Conservation (phyloP, 2,888 invertebrate species). For the Thereva nobilitata region DNA sequence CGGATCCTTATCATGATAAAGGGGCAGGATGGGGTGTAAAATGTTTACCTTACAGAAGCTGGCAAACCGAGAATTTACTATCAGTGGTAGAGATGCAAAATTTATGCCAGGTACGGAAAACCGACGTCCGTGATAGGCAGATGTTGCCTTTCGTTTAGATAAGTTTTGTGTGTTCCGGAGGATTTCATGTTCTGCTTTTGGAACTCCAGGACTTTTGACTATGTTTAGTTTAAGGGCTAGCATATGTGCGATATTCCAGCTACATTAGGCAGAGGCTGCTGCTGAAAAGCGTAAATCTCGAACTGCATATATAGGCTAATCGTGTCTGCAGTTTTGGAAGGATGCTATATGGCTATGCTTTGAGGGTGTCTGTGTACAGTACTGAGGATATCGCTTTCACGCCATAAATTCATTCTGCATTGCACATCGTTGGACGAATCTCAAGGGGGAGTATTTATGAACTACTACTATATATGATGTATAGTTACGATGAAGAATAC, state of each 20-base stretch:
- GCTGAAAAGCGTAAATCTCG: conserved; percentile 21
- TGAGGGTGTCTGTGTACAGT: background rate
- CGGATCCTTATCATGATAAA: conserved; percentile 33
- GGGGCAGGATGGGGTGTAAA: conserved; percentile 15
- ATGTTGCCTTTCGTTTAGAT: conserved; percentile 36
- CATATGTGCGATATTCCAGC: too few relatives aligned
- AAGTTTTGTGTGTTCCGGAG: conserved; percentile 41
- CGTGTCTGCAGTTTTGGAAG: too few relatives aligned
- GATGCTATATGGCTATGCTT: too few relatives aligned
- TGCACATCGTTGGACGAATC: conserved; percentile 24
- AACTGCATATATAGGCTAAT: background rate
- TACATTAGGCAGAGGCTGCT: background rate
- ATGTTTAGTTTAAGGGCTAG: too few relatives aligned
- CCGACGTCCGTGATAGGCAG: conserved; percentile 41
- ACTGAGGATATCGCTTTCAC: conserved; percentile 1
- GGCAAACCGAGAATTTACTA: conserved; percentile 8
- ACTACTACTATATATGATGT: conserved; percentile 16
- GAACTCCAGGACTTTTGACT: conserved; percentile 1
- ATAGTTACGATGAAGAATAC: conserved; percentile 1
- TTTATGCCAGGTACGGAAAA: conserved; percentile 42
- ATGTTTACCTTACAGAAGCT: conserved; percentile 7
- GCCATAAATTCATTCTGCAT: conserved; percentile 28
- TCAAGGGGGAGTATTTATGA: conserved; percentile 30
- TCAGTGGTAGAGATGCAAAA: conserved; percentile 28
- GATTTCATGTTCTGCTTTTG: conserved; percentile 23